A percentile compares a stretch with the other conserved stretches of the same genome.
Conservation (phyloP, 2,888 invertebrate genomes). For the Zonitis immaculata region DNA sequence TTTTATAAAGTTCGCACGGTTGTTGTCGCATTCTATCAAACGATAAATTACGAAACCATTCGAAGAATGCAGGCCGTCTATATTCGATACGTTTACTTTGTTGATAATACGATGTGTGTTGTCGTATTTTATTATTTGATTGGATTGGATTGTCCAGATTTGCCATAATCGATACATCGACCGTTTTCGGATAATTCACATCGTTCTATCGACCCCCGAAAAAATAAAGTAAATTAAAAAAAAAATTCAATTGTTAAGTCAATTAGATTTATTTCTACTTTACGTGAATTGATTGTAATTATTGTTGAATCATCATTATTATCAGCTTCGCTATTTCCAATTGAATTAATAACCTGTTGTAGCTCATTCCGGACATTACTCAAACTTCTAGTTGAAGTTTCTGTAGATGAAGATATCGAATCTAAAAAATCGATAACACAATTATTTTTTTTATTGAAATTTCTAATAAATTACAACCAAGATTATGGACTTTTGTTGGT, state of each 20-base stretch:
- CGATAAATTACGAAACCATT: not conserved
- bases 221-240: no score
- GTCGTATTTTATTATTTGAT: not conserved
- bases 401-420: not conserved
- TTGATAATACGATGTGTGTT: no score
- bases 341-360: not conserved
- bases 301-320: conserved; percentile 10
- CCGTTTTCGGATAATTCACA: not conserved
- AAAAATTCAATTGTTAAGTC: not conserved
- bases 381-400: not conserved
- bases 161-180: not conserved
- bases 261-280: not conserved
- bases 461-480: no score
- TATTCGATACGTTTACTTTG: no score
- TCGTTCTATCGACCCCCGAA: not conserved
- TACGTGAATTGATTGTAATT: not conserved
- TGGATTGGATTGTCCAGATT: not conserved
- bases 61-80: not conserved
- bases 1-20: conserved; percentile 16
- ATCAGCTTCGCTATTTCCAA: conserved; percentile 10
- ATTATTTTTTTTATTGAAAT: no score
- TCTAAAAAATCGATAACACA: no score
- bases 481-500: no score
- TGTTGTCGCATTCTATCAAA: not conserved
- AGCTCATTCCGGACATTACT: not conserved